Base-by-base conservation (phyloP, 2,113 vertebrate genomes). In the Sceloporus undulatus region DNA sequence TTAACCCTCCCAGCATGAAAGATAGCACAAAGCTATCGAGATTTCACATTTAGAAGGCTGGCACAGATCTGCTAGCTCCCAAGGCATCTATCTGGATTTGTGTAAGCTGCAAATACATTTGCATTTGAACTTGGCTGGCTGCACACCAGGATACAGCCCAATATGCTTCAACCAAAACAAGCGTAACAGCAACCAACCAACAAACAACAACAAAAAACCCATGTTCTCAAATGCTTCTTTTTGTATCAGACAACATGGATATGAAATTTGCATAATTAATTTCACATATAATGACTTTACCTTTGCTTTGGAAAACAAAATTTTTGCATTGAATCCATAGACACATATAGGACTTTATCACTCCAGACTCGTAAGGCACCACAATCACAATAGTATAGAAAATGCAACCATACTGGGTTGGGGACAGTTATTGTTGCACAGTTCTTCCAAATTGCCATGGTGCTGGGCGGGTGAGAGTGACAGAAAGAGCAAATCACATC, bases 41-140 rank as follows among this genome's bases (percentile, higher is more conserved):
- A 54, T 79, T 89, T 87, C 86, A 82, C 10, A 74, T 74, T 52
- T 86, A 56, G 65, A 86, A 83, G 75, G 74, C 74, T 78, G 66
- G 27, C 38, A 62, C 6, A 1, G 65, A 87, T 19, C 65, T 29
- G 9, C 89, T 86, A 76, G 40, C 56, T 89, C 88, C 87, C 40
- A n/a, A 84, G 70, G 82, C 77, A 84, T 86, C 86, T 77, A 84
- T 86, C 86, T 95, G 87, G 56, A 88, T 92, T 94, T 93, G 92
- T 92, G 92, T 84, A 80, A 88, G 0, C 9, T 88, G 88, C 34
- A 70, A 70, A 52, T 66, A 11, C 71, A 91, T 91, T 85, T 77
- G 62, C 89, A 83, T 92, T 86, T 92, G 89, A 71, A 38, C 85
- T 86, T 66, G 48, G 73, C 52, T 92, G 84, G 42, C 59, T 92